phyloP scores from a whole-genome alignment of 1,140 invertebrate species.

The Thaumatotibia leucotreta region DNA sequence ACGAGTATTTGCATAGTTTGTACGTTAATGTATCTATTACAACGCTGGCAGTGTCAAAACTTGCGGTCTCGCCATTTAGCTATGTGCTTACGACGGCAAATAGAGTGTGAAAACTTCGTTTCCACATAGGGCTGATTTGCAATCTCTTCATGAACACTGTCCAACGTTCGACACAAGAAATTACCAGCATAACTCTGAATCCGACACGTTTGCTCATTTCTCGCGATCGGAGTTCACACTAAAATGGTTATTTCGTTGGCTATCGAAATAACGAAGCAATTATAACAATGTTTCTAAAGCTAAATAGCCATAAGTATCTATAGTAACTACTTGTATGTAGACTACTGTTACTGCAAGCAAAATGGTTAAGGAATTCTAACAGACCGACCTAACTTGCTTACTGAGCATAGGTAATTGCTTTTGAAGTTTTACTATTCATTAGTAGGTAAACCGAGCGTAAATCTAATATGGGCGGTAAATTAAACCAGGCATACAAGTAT shows the following conservation, averaged over 20 bases:
- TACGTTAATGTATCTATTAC: no score
- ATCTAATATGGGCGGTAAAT: no score
- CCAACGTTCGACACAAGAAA: no score
- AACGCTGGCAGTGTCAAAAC: neutral
- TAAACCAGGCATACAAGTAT: no score
- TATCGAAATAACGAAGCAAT: neutral
- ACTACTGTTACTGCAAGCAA: neutral
- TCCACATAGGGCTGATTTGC: constrained; percentile 16
- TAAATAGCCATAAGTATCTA: neutral
- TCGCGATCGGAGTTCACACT: neutral
- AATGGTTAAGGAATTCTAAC: neutral
- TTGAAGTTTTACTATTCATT: neutral
- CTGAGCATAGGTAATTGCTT: neutral
- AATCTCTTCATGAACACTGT: neutral
- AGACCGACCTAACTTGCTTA: no score
- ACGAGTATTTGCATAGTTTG: no score
- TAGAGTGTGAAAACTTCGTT: constrained; percentile 36
- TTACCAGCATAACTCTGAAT: no score
- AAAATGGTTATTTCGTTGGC: neutral
- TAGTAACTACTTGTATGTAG: neutral
- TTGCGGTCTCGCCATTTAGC: neutral
- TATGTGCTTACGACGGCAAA: constrained; percentile 28
- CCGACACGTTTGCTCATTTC: no score
- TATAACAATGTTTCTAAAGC: neutral
- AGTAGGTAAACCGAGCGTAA: no score